Conservation (phyloP, 53 echinoderm and acorn worm genomes). For the Arbacia lixula region DNA sequence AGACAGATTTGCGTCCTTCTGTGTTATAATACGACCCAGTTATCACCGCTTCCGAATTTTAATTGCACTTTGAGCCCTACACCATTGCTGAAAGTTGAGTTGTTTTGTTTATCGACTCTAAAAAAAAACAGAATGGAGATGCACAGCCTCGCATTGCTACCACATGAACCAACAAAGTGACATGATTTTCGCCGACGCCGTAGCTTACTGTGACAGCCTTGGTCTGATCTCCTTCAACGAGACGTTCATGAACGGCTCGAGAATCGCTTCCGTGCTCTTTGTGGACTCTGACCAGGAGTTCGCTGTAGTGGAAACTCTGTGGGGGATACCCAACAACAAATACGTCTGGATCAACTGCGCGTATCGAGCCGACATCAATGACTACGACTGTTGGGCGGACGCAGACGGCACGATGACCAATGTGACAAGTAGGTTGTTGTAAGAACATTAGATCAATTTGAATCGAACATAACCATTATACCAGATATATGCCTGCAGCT, state of each 20-base stretch:
- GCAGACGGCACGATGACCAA: background rate
- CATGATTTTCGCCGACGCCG: background rate
- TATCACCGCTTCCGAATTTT: too few relatives aligned
- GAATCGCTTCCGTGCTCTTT: conserved; percentile 17
- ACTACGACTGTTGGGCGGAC: conserved; percentile 1
- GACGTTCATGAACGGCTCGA: background rate
- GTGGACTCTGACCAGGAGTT: conserved; percentile 2
- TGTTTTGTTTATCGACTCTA: too few relatives aligned
- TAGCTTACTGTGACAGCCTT: conserved; percentile 18
- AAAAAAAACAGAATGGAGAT: conserved; percentile 39
- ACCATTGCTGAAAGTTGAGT: too few relatives aligned
- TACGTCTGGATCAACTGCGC: conserved; percentile 5
- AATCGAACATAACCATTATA: too few relatives aligned
- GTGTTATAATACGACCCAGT: too few relatives aligned
- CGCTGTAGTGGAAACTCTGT: background rate
- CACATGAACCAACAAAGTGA: background rate
- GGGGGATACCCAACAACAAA: too few relatives aligned
- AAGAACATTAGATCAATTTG: too few relatives aligned
- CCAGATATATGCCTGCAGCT: too few relatives aligned
- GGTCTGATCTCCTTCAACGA: conserved; percentile 1
- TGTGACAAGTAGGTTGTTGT: conserved; percentile 17
- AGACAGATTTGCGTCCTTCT: too few relatives aligned
- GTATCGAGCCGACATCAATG: too few relatives aligned
- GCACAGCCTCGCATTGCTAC: conserved; percentile 2
- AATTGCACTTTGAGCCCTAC: too few relatives aligned